Evolutionary conservation across 1,140 invertebrate genomes (phyloP).

Genomic region (Diorhabda elongata): DNA sequence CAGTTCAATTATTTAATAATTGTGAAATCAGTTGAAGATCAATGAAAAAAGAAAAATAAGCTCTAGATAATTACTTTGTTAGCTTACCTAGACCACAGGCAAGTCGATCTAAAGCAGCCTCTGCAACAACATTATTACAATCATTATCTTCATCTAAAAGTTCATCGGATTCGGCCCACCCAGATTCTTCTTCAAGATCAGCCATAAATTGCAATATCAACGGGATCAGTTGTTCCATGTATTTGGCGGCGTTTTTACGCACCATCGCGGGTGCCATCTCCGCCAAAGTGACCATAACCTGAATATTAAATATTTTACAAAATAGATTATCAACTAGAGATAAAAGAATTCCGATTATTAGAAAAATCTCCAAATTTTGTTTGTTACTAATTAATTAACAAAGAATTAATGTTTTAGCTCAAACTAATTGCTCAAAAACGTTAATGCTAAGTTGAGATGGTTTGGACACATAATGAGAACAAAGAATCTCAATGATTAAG

Average conservation of each 20-base stretch:
- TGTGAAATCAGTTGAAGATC: not conserved
- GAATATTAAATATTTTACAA: not conserved
- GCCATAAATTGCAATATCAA: slow-evolving; percentile 94
- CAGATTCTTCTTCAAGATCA: slow-evolving; percentile 88
- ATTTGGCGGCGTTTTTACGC: slow-evolving; percentile 79
- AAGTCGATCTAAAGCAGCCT: slow-evolving; percentile 92
- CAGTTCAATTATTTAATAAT: no score
- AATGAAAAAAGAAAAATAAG: slow-evolving; percentile 8
- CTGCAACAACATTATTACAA: slow-evolving; percentile 88
- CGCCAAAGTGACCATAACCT: slow-evolving; percentile 78
- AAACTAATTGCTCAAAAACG: no score
- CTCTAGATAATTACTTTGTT: not conserved
- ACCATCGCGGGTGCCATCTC: slow-evolving; percentile 96
- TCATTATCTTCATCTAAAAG: slow-evolving; percentile 84
- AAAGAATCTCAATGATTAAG: no score
- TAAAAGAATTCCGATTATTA: no score
- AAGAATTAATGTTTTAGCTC: no score
- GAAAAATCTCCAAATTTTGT: no score
- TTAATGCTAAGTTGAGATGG: no score
- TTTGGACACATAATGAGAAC: no score
- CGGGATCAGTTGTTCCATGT: slow-evolving; percentile 73
- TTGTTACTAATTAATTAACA: no score
- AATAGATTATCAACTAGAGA: no score
- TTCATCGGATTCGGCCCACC: slow-evolving; percentile 77
- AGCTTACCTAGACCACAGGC: slow-evolving; percentile 81